These are phyloP conservation scores for Mycetomoellerius zeteki DNA, from an alignment of 1,140 invertebrate species.

Conservation along the genomic window DNA sequence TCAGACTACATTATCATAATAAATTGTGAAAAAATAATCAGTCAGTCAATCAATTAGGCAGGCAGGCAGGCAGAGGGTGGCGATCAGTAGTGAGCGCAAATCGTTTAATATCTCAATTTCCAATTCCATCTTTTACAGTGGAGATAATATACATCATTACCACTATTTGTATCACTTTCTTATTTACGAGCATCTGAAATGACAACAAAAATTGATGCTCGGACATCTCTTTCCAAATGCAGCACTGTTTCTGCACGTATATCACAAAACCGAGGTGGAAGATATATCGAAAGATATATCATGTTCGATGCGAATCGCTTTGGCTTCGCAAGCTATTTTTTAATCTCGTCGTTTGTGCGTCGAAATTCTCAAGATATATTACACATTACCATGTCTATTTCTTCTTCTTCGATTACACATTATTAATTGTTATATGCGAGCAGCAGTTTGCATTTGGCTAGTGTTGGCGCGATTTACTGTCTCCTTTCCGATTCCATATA, in stretches of 20 bases:
- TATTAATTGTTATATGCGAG: constrained; percentile 68
- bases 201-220: constrained; percentile 60
- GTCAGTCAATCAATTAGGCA: constrained; percentile 75
- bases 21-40: constrained; percentile 65
- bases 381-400: not conserved
- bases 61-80: constrained; percentile 81
- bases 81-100: constrained; percentile 83
- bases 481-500: constrained; percentile 55
- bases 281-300: constrained; percentile 40
- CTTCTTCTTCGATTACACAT: constrained; percentile 10
- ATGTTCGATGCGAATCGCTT: constrained; percentile 19
- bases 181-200: constrained; percentile 54
- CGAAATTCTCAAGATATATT: constrained; percentile 55
- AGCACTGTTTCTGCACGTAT: constrained; percentile 74
- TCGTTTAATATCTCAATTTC: constrained; percentile 81
- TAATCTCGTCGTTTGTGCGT: constrained; percentile 62
- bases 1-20: constrained; percentile 16
- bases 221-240: constrained; percentile 72
- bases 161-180: constrained; percentile 68
- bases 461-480: constrained; percentile 61
- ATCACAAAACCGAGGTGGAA: constrained; percentile 57
- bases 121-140: constrained; percentile 83
- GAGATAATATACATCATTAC: constrained; percentile 76
- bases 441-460: constrained; percentile 77
- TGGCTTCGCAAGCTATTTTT: constrained; percentile 16